A percentile compares a stretch with the other conserved stretches of the same genome.
Conservation (phyloP, 92 coral and sea anemone species). For the Phymanthus crucifer region DNA sequence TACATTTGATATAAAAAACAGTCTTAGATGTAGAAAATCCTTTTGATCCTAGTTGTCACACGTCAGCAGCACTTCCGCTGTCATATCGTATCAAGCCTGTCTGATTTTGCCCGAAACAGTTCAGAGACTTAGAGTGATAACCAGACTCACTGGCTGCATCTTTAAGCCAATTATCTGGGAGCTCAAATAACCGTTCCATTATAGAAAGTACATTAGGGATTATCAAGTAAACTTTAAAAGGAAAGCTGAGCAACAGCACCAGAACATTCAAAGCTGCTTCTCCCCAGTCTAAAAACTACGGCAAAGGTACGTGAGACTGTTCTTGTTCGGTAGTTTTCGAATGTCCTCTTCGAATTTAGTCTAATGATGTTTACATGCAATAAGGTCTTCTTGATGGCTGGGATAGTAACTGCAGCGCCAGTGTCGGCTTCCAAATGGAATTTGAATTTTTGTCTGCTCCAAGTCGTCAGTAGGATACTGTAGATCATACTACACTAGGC, state of each 20-base stretch:
- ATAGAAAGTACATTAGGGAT: neutral
- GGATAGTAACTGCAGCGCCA: too few relatives aligned
- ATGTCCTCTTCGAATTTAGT: too few relatives aligned
- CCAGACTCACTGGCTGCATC: neutral
- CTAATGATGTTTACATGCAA: too few relatives aligned
- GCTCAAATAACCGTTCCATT: neutral
- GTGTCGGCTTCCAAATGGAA: too few relatives aligned
- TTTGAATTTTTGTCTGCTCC: neutral
- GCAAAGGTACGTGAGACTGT: neutral
- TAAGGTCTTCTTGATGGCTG: too few relatives aligned
- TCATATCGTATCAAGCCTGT: neutral
- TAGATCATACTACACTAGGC: neutral
- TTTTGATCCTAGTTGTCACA: neutral
- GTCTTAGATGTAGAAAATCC: neutral
- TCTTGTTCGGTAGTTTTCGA: too few relatives aligned
- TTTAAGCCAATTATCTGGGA: slow-evolving; percentile 4
- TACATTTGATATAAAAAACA: neutral
- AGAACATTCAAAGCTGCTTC: neutral
- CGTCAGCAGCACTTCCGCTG: neutral
- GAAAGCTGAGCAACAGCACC: neutral
- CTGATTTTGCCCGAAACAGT: neutral
- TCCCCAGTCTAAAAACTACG: neutral
- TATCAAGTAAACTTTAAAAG: neutral
- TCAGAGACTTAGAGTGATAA: neutral
- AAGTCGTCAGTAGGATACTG: neutral